Conservation (phyloP, 2,888 invertebrate species). For the Gymnosoma rotundatum region DNA sequence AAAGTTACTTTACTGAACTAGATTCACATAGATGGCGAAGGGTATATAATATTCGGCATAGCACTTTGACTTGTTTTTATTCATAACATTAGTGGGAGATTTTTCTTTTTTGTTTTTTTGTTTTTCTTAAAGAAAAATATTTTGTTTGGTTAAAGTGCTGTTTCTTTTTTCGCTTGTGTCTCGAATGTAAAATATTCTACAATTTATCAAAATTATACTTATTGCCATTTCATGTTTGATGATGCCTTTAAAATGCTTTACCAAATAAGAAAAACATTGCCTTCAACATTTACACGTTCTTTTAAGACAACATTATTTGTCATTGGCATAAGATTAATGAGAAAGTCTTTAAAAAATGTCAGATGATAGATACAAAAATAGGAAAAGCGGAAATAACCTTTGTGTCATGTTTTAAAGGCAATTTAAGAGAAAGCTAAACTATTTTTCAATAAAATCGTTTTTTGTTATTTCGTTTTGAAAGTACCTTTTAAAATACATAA, state of each 20-base stretch:
- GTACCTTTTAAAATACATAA: too few relatives aligned
- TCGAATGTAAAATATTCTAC: constrained; percentile 40
- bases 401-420: neutral
- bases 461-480: too few relatives aligned
- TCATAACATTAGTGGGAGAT: constrained; percentile 31
- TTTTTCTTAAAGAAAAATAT: neutral
- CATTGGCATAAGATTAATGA: constrained; percentile 75
- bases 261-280: neutral
- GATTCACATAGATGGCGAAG: too few relatives aligned
- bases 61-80: too few relatives aligned
- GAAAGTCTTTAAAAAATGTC: constrained; percentile 66
- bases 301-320: constrained; percentile 67
- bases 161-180: constrained; percentile 6
- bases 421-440: too few relatives aligned
- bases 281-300: constrained; percentile 3
- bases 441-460: too few relatives aligned
- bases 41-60: too few relatives aligned
- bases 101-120: neutral
- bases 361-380: neutral
- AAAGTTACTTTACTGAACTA: too few relatives aligned
- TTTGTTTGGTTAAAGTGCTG: constrained; percentile 9
- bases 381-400: neutral
- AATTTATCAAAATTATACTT: constrained; percentile 66
- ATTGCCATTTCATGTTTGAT: constrained; percentile 57
- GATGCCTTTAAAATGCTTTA: neutral